Percentiles rank a stretch among this genome's conserved stretches.
phyloP scores from a whole-genome alignment of 2,797 vertebrate genomes.

The Peromyscus aztecus region DNA sequence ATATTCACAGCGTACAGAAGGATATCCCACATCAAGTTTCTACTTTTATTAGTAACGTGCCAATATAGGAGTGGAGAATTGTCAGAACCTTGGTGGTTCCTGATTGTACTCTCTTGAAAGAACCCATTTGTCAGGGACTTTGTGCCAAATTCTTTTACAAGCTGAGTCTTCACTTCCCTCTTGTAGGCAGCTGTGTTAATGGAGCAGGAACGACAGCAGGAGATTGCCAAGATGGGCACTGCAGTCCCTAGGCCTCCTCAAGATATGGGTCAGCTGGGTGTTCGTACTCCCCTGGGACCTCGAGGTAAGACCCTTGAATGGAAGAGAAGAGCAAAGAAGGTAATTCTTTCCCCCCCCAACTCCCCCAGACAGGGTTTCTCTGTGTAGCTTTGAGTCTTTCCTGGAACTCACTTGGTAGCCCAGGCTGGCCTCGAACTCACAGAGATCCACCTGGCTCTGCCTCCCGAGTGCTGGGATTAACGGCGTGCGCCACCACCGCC shows the following conservation, averaged over 20 bases:
- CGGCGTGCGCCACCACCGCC: too few relatives aligned
- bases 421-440: too few relatives aligned
- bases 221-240: slow-evolving; percentile 89
- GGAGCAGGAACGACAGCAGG: slow-evolving; percentile 94
- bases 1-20: too few relatives aligned
- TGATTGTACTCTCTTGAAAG: not conserved
- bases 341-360: too few relatives aligned
- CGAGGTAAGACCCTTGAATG: slow-evolving; percentile 81
- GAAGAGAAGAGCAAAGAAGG: not conserved
- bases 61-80: not conserved
- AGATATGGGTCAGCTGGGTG: slow-evolving; percentile 79
- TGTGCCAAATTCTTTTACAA: not conserved
- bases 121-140: not conserved
- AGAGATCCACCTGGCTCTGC: too few relatives aligned
- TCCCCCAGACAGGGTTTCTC: too few relatives aligned
- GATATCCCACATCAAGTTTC: too few relatives aligned
- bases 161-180: not conserved
- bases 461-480: too few relatives aligned
- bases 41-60: not conserved
- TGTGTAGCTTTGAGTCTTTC: too few relatives aligned
- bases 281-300: slow-evolving; percentile 85
- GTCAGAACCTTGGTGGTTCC: not conserved
- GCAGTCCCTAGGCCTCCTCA: slow-evolving; percentile 82
- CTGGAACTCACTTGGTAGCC: too few relatives aligned
- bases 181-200: slow-evolving; percentile 91